A percentile compares a stretch with the other conserved stretches of the same genome.
phyloP scores from a whole-genome alignment of 2,888 invertebrate genomes.

The Drosophila buzzatii region DNA sequence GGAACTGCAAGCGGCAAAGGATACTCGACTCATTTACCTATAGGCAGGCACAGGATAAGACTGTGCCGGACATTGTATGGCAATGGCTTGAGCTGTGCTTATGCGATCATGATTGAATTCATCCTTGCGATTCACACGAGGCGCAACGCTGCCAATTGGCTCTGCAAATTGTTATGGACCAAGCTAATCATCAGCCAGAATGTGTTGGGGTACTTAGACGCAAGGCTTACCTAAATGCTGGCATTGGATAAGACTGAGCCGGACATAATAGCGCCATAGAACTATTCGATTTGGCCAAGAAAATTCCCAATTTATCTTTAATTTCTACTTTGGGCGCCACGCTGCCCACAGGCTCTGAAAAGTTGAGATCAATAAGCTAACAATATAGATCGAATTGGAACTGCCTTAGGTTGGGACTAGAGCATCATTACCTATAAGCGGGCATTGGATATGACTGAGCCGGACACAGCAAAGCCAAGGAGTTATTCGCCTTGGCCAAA shows the following conservation, averaged over 20 bases:
- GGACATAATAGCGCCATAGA: constrained; percentile 87
- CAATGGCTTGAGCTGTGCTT: constrained; percentile 84
- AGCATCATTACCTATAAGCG: constrained; percentile 85
- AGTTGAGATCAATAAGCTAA: background rate
- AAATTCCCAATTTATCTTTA: constrained; percentile 86
- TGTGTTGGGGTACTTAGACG: background rate
- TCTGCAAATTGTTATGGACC: constrained; percentile 68
- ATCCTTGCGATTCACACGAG: constrained; percentile 86
- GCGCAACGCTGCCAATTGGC: constrained; percentile 85
- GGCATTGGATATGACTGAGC: constrained; percentile 89
- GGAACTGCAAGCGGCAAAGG: constrained; percentile 7
- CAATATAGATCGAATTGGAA: background rate
- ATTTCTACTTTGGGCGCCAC: constrained; percentile 89
- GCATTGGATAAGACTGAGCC: constrained; percentile 89
- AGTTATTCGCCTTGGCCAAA: constrained; percentile 37
- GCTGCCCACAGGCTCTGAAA: constrained; percentile 86
- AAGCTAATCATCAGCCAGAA: constrained; percentile 24
- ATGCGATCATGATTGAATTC: constrained; percentile 83
- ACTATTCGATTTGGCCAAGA: constrained; percentile 53
- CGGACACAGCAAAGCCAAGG: constrained; percentile 87
- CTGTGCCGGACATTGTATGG: constrained; percentile 91
- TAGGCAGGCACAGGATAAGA: constrained; percentile 88
- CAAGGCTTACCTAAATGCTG: constrained; percentile 87
- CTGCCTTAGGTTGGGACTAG: constrained; percentile 12
- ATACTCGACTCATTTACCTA: constrained; percentile 84